Base-by-base conservation (phyloP, 2,888 invertebrate genomes). In the Caenorhabditis imperialis region DNA sequence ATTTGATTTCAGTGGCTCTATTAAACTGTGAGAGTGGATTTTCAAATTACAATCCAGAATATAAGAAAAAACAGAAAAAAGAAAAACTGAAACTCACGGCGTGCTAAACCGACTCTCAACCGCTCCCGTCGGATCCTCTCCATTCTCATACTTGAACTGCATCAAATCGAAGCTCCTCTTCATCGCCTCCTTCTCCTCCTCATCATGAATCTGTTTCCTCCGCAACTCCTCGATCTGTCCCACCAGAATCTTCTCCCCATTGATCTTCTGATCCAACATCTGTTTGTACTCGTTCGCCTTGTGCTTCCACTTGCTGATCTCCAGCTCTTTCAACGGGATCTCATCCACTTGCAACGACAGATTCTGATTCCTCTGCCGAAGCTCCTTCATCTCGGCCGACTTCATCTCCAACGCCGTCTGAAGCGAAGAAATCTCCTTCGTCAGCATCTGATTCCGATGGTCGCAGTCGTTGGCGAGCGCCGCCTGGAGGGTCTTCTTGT, bases 231-330 rank as follows among this genome's bases (percentile, higher is more conserved):
- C 82, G 44, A 80, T 82, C 63, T 82, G 82, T 37, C 76, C 74
- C 0, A 82, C 79, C n/a, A 82, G 63, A 8, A 78, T 63, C 82
- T 82, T 92, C 89, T 96, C 94, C 77, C 92, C 91, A 78, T 92
- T 92, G 23, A 91, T 90, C 89, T 92, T 93, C 79, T 90, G 92
- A 85, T 91, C 92, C 87, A 92, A 91, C 89, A 92, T 94, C 84
- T 91, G 92, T 88, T 92, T 92, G 61, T 96, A 90, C 89, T 96
- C 95, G 88, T 95, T 95, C 57, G 94, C 93, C 71, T 93, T 92
- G 72, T 95, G 93, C 54, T 93, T 92, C 33, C 95, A 91, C 0
- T 92, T 90, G 22, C 92, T 92, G n/a, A 93, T 92, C 70, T 84
- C 82, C 1, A 81, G 63, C 5, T 85, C 84, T 65, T 85, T 85